Evolutionary conservation across 2,113 vertebrate species (phyloP).

Genomic region (Arenaria interpres): DNA sequence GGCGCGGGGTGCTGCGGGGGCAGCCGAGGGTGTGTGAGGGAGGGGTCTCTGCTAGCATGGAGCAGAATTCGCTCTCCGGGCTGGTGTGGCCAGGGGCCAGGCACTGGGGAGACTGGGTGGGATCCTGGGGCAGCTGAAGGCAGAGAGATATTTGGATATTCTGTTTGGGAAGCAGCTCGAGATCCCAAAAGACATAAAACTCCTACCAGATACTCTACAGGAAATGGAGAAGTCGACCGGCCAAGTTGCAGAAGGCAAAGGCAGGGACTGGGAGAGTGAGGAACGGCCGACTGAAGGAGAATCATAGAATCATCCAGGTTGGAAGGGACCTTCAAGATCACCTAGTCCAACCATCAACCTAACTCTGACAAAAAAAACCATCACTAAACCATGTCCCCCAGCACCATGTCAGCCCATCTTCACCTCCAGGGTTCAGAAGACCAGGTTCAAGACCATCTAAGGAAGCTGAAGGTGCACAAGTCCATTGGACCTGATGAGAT

Average conservation of each 20-base stretch:
- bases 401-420: no score
- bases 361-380: no score
- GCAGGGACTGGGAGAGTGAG: neutral
- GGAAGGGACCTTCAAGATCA: no score
- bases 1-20: no score
- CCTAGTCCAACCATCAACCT: no score
- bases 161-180: constrained; percentile 94
- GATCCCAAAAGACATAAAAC: constrained; percentile 72
- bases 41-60: neutral
- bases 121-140: no score
- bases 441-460: neutral
- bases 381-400: no score
- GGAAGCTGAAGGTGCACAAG: neutral
- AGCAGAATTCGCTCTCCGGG: neutral
- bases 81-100: no score
- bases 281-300: no score
- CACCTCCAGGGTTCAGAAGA: neutral
- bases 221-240: neutral
- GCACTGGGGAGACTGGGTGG: neutral
- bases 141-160: constrained; percentile 77
- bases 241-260: neutral
- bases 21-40: neutral
- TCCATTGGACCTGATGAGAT: neutral
- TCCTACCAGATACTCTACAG: constrained; percentile 78
- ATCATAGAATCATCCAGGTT: no score